Percentiles rank a stretch among this genome's conserved stretches.
Evolutionary conservation across 1,140 invertebrate species (phyloP).

Genomic region (Papilio xuthus): DNA sequence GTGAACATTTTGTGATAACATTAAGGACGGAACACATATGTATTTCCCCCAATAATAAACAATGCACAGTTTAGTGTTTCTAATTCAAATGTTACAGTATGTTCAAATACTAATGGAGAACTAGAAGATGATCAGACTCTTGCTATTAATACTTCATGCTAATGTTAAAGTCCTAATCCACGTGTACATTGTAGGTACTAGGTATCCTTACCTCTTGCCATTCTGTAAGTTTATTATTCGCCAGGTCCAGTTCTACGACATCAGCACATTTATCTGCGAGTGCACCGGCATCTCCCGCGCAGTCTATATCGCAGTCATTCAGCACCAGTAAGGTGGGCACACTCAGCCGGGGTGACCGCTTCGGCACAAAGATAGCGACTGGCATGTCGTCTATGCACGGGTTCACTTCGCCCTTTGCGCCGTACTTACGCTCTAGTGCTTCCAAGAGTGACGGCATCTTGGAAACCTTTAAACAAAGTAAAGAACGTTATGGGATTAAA

Average conservation of each 20-base stretch:
- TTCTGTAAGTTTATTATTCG: constrained; percentile 92
- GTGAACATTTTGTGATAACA: constrained; percentile 30
- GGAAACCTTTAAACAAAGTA: constrained; percentile 52
- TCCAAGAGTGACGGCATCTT: constrained; percentile 91
- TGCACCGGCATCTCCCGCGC: constrained; percentile 90
- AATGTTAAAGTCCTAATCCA: not conserved
- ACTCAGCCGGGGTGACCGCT: constrained; percentile 87
- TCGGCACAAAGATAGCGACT: constrained; percentile 91
- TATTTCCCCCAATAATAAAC: not conserved
- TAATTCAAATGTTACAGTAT: not conserved
- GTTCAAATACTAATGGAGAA: not conserved
- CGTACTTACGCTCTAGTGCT: constrained; percentile 93
- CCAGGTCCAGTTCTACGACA: constrained; percentile 94
- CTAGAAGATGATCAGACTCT: not conserved
- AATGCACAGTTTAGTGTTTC: not conserved
- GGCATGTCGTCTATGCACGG: constrained; percentile 83
- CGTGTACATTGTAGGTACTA: not conserved
- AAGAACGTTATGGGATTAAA: not conserved
- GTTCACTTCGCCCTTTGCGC: constrained; percentile 83
- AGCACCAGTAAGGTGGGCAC: constrained; percentile 93
- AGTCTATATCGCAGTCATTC: constrained; percentile 94
- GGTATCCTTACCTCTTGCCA: constrained; percentile 88
- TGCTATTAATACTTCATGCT: not conserved
- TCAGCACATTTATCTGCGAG: constrained; percentile 91
- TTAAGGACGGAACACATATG: not conserved